Conservation (phyloP, 1,140 invertebrate species). For the Drosophila ambigua region DNA sequence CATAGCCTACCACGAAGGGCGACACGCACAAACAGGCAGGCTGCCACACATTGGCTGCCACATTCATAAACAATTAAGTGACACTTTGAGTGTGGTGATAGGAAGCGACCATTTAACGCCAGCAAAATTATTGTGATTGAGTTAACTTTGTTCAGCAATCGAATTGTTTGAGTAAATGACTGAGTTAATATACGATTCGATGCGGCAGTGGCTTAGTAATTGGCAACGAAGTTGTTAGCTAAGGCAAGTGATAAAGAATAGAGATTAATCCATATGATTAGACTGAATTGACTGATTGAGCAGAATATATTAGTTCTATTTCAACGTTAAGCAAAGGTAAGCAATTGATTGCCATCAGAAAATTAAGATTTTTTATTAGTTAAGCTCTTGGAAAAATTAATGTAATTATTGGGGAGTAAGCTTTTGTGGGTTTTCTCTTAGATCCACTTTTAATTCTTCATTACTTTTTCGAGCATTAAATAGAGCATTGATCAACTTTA, state of each 20-base stretch:
- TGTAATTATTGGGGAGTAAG: no score
- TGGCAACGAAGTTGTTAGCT: constrained; percentile 30
- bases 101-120: constrained; percentile 34
- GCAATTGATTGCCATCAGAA: not conserved
- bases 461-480: not conserved
- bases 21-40: no score
- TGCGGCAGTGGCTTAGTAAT: constrained; percentile 10
- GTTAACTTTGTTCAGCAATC: constrained; percentile 54
- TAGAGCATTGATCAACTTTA: not conserved
- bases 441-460: not conserved
- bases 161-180: constrained; percentile 35
- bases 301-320: not conserved
- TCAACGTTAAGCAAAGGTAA: not conserved
- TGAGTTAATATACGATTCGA: constrained; percentile 35
- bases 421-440: no score
- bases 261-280: no score
- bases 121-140: constrained; percentile 72
- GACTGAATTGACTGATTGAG: not conserved
- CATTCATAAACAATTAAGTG: constrained; percentile 77
- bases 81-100: constrained; percentile 45
- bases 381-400: no score
- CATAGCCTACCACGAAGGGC: constrained; percentile 29
- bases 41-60: constrained; percentile 20
- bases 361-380: no score
- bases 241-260: not conserved